These are phyloP conservation scores for Dolichopus griseipennis DNA, from an alignment of 2,888 invertebrate genomes.

Conservation along the genomic window DNA sequence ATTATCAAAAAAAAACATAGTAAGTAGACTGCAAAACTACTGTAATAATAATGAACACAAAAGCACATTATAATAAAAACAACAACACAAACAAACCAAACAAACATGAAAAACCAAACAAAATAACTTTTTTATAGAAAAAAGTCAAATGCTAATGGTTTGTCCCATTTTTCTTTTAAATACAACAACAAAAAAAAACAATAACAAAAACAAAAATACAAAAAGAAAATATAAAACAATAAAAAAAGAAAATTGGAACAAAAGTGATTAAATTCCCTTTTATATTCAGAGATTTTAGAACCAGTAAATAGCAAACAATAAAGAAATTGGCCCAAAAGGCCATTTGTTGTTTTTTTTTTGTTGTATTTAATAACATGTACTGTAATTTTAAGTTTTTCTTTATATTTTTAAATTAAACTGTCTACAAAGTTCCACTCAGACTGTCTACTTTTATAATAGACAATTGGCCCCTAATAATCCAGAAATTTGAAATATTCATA, in stretches of 20 bases:
- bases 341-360: not conserved
- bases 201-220: not conserved
- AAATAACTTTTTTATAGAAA: not conserved
- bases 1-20: not conserved
- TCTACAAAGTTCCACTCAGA: no score
- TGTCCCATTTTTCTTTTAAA: not conserved
- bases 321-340: not conserved
- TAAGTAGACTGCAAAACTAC: constrained; percentile 2
- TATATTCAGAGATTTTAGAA: not conserved
- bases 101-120: no score
- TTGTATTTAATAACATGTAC: no score
- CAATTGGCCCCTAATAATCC: no score
- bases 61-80: no score
- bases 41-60: not conserved
- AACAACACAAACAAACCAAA: not conserved
- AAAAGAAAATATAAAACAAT: no score
- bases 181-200: not conserved
- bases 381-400: no score
- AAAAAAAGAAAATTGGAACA: not conserved
- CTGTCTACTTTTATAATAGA: no score
- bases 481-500: no score
- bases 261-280: not conserved
- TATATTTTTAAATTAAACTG: no score
- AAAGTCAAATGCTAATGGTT: constrained; percentile 1
- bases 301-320: not conserved